Percentiles rank a stretch among this genome's conserved stretches.
phyloP scores from a whole-genome alignment of 1,140 invertebrate genomes.

The Cotesia typhae region DNA sequence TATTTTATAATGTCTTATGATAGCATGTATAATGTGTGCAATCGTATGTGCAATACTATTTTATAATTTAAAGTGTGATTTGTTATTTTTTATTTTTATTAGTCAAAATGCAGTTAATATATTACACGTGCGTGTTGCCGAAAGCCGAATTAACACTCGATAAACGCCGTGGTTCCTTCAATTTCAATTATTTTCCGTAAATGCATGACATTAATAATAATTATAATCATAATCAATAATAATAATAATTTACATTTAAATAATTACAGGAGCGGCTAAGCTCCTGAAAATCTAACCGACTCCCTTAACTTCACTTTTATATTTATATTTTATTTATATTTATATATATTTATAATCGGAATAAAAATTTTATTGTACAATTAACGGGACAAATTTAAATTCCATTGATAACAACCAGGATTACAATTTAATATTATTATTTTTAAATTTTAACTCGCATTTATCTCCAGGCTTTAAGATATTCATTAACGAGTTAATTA shows the following conservation, averaged over 20 bases:
- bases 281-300: neutral
- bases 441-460: no score
- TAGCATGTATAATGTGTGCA: constrained; percentile 40
- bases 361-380: no score
- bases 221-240: neutral
- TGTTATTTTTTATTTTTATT: constrained; percentile 24
- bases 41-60: constrained; percentile 35
- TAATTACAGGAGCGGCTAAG: neutral
- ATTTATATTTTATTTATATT: no score
- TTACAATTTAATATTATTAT: no score
- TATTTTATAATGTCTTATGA: constrained; percentile 3
- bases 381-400: no score
- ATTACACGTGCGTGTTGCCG: constrained; percentile 36
- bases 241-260: no score
- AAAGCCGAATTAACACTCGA: constrained; percentile 33
- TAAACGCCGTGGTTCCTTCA: neutral
- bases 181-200: constrained; percentile 12
- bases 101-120: constrained; percentile 8
- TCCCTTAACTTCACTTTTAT: no score
- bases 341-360: no score
- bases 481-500: no score
- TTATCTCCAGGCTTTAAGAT: no score
- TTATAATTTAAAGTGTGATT: constrained; percentile 29
- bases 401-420: no score
- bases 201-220: constrained; percentile 4